Percentiles rank a stretch among this genome's conserved stretches.
Conservation (phyloP, 2,113 vertebrate species). For the Lagenorhynchus albirostris region DNA sequence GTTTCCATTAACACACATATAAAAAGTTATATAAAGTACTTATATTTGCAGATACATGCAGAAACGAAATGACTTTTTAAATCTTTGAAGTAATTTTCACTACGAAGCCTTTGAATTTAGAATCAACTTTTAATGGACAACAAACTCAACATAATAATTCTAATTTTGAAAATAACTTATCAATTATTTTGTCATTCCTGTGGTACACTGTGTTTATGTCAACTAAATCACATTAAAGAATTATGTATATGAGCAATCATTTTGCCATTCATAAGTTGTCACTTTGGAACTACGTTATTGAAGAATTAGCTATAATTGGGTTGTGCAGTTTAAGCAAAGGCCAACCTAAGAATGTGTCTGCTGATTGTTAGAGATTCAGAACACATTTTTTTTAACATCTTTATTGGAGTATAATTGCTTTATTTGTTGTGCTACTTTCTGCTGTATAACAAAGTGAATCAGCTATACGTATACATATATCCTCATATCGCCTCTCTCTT, state of each 20-base stretch:
- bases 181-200: slow-evolving; percentile 61
- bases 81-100: neutral
- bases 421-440: no score
- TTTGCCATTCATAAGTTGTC: slow-evolving; percentile 1
- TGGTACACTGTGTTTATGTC: slow-evolving; percentile 21
- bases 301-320: neutral
- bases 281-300: neutral
- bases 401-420: no score
- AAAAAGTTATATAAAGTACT: neutral
- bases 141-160: slow-evolving; percentile 30
- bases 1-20: neutral
- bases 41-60: neutral
- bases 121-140: slow-evolving; percentile 18
- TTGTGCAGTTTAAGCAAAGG: neutral
- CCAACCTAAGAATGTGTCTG: neutral
- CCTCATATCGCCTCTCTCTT: no score
- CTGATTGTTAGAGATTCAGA: neutral
- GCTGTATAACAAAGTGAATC: no score
- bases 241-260: slow-evolving; percentile 22
- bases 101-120: neutral
- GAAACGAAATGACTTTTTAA: neutral
- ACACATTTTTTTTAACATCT: neutral
- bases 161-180: neutral
- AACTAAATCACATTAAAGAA: slow-evolving; percentile 49
- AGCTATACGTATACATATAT: no score